A percentile compares a stretch with the other conserved stretches of the same genome.
Conservation (phyloP, 1,140 invertebrate species). For the Drepana arcuata region DNA sequence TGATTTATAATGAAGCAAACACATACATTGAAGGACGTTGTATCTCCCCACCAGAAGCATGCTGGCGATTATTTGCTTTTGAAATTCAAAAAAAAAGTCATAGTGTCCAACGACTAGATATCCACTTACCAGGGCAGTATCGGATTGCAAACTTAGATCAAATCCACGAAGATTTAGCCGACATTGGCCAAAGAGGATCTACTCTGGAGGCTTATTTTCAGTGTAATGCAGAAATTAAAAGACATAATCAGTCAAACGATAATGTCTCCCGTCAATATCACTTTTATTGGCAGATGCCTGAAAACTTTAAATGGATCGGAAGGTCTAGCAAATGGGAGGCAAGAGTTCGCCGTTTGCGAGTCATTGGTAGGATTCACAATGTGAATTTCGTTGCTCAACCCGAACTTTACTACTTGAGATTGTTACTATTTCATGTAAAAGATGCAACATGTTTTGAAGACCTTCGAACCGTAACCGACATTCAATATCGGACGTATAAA, state of each 20-base stretch:
- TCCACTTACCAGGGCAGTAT: conserved; percentile 11
- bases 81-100: conserved; percentile 9
- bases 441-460: conserved; percentile 9
- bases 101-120: conserved; percentile 7
- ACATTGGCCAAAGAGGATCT: conserved; percentile 5
- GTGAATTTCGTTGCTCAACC: conserved; percentile 6
- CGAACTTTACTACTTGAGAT: conserved; percentile 7
- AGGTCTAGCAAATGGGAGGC: conserved; percentile 6
- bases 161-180: conserved; percentile 5
- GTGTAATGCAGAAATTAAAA: conserved; percentile 7
- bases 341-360: conserved; percentile 6
- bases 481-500: conserved; percentile 6
- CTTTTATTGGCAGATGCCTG: conserved; percentile 7
- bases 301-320: conserved; percentile 6
- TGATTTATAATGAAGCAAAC: conserved; percentile 8
- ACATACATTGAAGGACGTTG: conserved; percentile 7
- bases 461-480: conserved; percentile 8
- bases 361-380: conserved; percentile 8
- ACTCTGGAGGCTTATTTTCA: conserved; percentile 7
- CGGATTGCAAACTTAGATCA: conserved; percentile 7
- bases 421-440: conserved; percentile 3
- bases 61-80: conserved; percentile 13
- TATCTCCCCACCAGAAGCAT: conserved; percentile 9
- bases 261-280: conserved; percentile 6
- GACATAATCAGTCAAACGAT: conserved; percentile 3